Base-by-base conservation (phyloP, 2,113 vertebrate species). In the Misgurnus mizolepis region DNA sequence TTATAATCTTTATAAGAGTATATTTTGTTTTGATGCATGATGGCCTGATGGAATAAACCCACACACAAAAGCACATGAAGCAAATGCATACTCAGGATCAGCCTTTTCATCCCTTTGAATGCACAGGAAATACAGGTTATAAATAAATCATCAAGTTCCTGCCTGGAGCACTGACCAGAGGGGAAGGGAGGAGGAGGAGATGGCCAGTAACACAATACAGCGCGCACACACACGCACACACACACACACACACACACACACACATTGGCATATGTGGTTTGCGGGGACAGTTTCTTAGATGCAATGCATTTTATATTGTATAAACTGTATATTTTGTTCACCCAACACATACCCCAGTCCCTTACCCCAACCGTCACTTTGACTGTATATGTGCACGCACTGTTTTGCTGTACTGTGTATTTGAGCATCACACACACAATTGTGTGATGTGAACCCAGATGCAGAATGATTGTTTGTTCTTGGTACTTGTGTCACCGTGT, bases 61-160 rank as follows among this genome's bases (percentile, higher is more conserved):
- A 76, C 27, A 15, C 40, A 40, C 70, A 75, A 43, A 72, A 15
- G 62, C 62, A 60, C 68, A 56, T 58, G 11, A 71, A n/a, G 41
- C 49, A 66, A 34, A 76, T 55, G 47, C 40, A 65, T 4, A 43
- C 34, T 56, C 15, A 60, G 67, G 61, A 81, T 64, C 66, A 71
- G 78, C 74, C 79, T 86, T 82, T 84, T 80, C 71, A 84, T 87
- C 85, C 87, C 78, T 34, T 6, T 77, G 39, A 67, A 82, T 88
- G 86, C 85, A 87, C 84, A 89, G 88, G 88, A 91, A 92, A 88
- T 88, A 67, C 86, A 84, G 86, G 88, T 89, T 91, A 90, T 89
- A 91, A 91, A 92, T 90, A 91, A 88, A 89, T 85, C 75, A 69
- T 83, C 82, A 18, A 82, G 84, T 88, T 88, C 71, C 86, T 84